A percentile compares a stretch with the other conserved stretches of the same genome.
phyloP scores from a whole-genome alignment of 1,140 invertebrate genomes.

The Orchestia grillus region DNA sequence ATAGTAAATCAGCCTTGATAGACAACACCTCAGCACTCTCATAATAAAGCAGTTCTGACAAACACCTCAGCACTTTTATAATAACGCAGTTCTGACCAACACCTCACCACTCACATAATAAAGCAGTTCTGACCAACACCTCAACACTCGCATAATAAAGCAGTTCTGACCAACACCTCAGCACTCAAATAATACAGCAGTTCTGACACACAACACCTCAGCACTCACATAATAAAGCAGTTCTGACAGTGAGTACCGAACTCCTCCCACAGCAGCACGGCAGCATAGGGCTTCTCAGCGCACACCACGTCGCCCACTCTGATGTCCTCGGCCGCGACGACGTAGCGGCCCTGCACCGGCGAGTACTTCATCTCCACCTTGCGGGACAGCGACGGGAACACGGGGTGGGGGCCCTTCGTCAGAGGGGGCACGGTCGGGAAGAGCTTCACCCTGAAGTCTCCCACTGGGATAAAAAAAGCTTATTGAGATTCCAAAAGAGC shows the following conservation, averaged over 20 bases:
- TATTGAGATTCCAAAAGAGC: too few relatives aligned
- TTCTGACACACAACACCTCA: background rate
- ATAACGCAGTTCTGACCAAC: too few relatives aligned
- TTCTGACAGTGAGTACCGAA: slow-evolving; percentile 84
- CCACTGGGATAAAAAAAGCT: background rate
- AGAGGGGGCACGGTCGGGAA: slow-evolving; percentile 65
- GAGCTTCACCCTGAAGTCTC: slow-evolving; percentile 59
- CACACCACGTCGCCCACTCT: slow-evolving; percentile 72
- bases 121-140: background rate
- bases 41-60: too few relatives aligned
- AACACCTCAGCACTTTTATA: too few relatives aligned
- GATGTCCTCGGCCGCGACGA: slow-evolving; percentile 65
- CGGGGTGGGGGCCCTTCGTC: slow-evolving; percentile 72
- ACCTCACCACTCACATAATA: background rate
- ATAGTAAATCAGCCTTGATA: too few relatives aligned
- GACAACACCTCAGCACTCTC: too few relatives aligned
- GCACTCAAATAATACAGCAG: slow-evolving; percentile 72
- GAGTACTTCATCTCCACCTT: slow-evolving; percentile 72
- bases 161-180: background rate
- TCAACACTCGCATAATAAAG: background rate
- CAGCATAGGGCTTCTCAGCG: slow-evolving; percentile 81
- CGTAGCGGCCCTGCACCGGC: slow-evolving; percentile 67
- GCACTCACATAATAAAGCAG: slow-evolving; percentile 76
- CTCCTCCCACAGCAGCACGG: slow-evolving; percentile 81
- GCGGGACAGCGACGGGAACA: slow-evolving; percentile 75